Conservation (phyloP, 2,888 invertebrate genomes). For the Lithophane semibrunnea region DNA sequence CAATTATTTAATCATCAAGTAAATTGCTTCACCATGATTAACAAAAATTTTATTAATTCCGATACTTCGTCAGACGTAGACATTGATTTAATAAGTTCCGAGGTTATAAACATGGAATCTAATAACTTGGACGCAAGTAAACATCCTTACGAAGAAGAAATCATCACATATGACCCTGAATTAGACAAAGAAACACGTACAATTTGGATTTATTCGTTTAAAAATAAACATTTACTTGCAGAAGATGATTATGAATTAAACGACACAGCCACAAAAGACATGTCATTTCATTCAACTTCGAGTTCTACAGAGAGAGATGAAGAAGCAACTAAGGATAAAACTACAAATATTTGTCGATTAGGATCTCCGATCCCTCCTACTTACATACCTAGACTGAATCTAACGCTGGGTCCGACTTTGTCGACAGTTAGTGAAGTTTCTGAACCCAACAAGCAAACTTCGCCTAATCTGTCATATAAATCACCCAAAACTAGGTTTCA, state of each 20-base stretch:
- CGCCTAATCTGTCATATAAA: constrained; percentile 60
- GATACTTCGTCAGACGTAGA: constrained; percentile 75
- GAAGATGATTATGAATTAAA: constrained; percentile 73
- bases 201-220: constrained; percentile 84
- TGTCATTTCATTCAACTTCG: constrained; percentile 68
- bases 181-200: constrained; percentile 74
- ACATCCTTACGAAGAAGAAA: constrained; percentile 67
- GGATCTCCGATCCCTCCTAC: constrained; percentile 78
- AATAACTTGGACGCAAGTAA: constrained; percentile 62
- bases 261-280: constrained; percentile 71
- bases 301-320: constrained; percentile 68
- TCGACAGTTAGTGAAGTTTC: constrained; percentile 84
- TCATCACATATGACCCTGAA: constrained; percentile 68
- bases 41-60: constrained; percentile 72
- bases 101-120: constrained; percentile 43
- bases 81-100: constrained; percentile 63
- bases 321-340: constrained; percentile 60
- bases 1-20: constrained; percentile 66
- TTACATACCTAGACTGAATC: constrained; percentile 78
- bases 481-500: constrained; percentile 55
- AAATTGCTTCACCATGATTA: constrained; percentile 78
- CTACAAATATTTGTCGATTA: constrained; percentile 64
- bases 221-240: constrained; percentile 77
- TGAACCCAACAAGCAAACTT: constrained; percentile 73
- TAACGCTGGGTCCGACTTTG: constrained; percentile 76